Evolutionary conservation across 2,888 invertebrate species (phyloP).

Genomic region (Eutolmus rufibarbis): DNA sequence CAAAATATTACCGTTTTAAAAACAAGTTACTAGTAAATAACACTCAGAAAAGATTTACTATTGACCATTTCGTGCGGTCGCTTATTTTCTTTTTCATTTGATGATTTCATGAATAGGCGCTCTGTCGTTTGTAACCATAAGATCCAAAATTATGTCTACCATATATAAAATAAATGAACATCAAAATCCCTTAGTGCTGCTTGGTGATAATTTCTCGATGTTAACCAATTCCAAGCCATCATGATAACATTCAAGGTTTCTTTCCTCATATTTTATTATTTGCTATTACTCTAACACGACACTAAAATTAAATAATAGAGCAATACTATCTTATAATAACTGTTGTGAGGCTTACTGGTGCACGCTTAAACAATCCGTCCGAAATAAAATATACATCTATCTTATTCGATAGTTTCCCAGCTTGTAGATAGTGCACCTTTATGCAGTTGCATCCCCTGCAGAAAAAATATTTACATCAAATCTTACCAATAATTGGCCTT

Average conservation of each 20-base stretch:
- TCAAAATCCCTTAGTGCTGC: not conserved
- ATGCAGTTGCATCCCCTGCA: not conserved
- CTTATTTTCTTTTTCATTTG: too few species aligned
- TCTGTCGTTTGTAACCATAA: too few species aligned
- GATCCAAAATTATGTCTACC: too few species aligned
- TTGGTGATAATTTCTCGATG: too few species aligned
- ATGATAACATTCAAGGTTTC: not conserved
- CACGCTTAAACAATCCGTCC: not conserved
- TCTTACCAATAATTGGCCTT: not conserved
- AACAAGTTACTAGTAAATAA: too few species aligned
- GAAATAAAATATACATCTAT: not conserved
- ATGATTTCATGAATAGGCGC: too few species aligned
- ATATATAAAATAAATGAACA: too few species aligned
- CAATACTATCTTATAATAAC: not conserved
- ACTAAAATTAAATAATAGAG: not conserved
- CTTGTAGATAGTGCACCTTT: not conserved
- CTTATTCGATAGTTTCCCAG: slow-evolving; percentile 22
- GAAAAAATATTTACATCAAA: not conserved
- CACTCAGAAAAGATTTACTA: too few species aligned
- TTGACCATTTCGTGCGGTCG: too few species aligned
- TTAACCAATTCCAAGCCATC: not conserved
- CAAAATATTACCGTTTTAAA: too few species aligned
- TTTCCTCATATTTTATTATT: not conserved
- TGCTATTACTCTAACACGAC: not conserved
- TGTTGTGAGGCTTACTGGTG: not conserved